Evolutionary conservation across 2,113 vertebrate species (phyloP), one percentile per base, ranked within the genome.

Genomic region (Nannobrachium achirus): DNA sequence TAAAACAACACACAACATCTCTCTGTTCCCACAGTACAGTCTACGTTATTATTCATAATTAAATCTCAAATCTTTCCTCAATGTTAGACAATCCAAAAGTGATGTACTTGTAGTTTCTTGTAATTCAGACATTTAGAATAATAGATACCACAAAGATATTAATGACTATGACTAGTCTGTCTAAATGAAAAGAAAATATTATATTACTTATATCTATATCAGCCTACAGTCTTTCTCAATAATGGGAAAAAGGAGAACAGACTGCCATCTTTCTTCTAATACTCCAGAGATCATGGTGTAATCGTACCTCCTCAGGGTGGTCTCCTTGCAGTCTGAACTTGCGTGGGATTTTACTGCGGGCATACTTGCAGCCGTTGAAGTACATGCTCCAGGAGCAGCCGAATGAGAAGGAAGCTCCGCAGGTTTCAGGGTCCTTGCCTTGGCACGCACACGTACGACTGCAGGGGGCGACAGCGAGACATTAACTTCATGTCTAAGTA

Each of bases 311-410:
- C 89, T 97, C 95, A 79, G 96, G 97, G 81, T 91, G 95, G 77
- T 99, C 96, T 89, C 97, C 97, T 33, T 95, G 89, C 38, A 99
- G 94, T 73, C 97, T 89, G 92, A 99, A 99, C 92, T 99, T 99
- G 81, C 98, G 95, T 1, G 98, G 97, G 0, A 84, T 91, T 91
- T 99, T 99, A 90, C 98, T 99, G 19, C 98, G 95, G 9, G 98
- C 98, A 0, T 98, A 99, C 66, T 99, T 99, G 89, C 98, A 99
- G 75, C 98, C 98, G 0, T 99, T 99, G 75, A 99, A 99, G 82
- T 99, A 99, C 98, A 99, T 99, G 84, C 98, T 99, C 98, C 98
- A 99, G 40, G 98, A 99, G 72, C 98, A 99, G 69, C 98, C 98
- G 0, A 99, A 99, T 76, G 97, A 99, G 90, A 99, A 99, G 76